Conservation (phyloP, 2,797 vertebrate genomes). For the Podarcis siculus region DNA sequence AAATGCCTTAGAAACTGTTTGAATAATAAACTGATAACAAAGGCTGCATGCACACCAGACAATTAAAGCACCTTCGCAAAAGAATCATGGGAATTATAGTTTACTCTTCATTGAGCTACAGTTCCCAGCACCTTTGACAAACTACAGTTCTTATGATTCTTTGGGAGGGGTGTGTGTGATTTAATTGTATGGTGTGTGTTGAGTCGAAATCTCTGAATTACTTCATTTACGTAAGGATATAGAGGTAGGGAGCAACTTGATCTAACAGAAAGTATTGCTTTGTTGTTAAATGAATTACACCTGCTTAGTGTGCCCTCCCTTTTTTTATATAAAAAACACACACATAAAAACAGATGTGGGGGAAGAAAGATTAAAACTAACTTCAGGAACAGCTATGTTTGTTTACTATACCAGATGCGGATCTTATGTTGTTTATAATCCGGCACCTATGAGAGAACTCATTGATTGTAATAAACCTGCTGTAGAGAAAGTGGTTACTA, state of each 20-base stretch:
- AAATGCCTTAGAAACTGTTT: conserved; percentile 54
- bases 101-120: too few relatives aligned
- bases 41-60: too few relatives aligned
- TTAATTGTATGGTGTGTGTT: too few relatives aligned
- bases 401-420: background rate
- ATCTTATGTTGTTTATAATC: background rate
- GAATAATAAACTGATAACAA: conserved; percentile 53
- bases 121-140: too few relatives aligned
- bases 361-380: conserved; percentile 61
- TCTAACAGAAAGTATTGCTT: conserved; percentile 65
- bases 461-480: background rate
- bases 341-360: conserved; percentile 57
- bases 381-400: conserved; percentile 42
- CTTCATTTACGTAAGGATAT: conserved; percentile 60
- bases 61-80: too few relatives aligned
- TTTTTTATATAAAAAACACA: conserved; percentile 28
- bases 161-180: too few relatives aligned
- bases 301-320: conserved; percentile 66
- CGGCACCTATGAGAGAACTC: background rate
- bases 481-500: background rate
- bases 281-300: conserved; percentile 63
- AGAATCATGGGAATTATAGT: too few relatives aligned
- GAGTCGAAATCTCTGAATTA: conserved; percentile 50
- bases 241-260: conserved; percentile 63
- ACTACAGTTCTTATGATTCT: too few relatives aligned